Evolutionary conservation across 2,888 invertebrate species (phyloP), one percentile per base, ranked within the genome.

Genomic region (Dioctria rufipes): DNA sequence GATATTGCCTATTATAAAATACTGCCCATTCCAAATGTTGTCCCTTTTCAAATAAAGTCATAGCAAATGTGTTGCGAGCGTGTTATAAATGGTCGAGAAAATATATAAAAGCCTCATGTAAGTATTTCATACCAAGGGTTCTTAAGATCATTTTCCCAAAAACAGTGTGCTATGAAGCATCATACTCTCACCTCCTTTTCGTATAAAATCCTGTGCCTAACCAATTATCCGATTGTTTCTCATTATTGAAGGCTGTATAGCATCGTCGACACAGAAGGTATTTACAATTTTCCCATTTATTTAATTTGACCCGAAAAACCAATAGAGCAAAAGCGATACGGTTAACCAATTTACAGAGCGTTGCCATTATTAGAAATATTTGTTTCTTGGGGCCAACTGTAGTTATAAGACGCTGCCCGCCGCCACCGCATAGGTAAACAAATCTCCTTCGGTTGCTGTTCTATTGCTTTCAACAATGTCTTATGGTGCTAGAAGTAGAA

Each of bases 341-440:
- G 63, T 77, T 77, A 77, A 49, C 63, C 77, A 77, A 77, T 77
- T 25, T 77, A 49, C 63, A 46, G 39, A 11, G 37, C 6, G 11
- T 25, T 60, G 49, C 39, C 39, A 37, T 63, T 71, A 39, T 46
- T 46, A 63, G 46, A 61, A 11, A 54, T 54, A 54, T 54, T 43
- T 61, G 46, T 63, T 63, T 77, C 61, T 43, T 43, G n/a, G 63
- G 9, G 37, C 2, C 25, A 37, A 58, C n/a, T 46, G 63, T 25
- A 25, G 25, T 25, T 25, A 25, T 25, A 25, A 25, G 25, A 25
- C 25, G 25, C 25, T 25, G 25, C 25, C 25, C 25, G 51, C 11
- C n/a, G 46, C 46, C 54, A 25, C 49, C 49, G 49, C 43, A 46
- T 43, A 49, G 49, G 77, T 51, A 77, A 77, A 63, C 77, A 77